Conservation (phyloP, 2,888 invertebrate species). For the Smittia sp. region DNA sequence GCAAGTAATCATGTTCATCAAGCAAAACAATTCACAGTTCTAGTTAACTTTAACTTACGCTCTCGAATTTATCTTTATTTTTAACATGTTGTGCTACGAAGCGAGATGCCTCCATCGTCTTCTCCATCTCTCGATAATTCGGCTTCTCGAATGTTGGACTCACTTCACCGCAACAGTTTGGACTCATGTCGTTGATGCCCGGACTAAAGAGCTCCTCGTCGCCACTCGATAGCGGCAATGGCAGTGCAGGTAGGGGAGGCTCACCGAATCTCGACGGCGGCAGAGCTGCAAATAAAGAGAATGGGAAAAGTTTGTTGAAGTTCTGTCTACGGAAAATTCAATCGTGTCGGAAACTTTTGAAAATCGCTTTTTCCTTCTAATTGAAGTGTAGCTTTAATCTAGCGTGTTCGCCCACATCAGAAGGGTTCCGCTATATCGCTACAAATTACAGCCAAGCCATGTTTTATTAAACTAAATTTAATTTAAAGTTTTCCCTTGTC, state of each 20-base stretch:
- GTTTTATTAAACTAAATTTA: conserved; percentile 33
- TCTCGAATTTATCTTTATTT: conserved; percentile 92
- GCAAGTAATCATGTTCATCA: conserved; percentile 28
- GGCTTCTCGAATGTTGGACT: conserved; percentile 82
- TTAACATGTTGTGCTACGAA: conserved; percentile 94
- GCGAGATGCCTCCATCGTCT: conserved; percentile 86
- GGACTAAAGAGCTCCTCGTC: conserved; percentile 83
- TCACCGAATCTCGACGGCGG: conserved; percentile 62
- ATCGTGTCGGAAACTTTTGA: no score
- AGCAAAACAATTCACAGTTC: not conserved
- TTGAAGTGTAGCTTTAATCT: no score
- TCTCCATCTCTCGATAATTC: conserved; percentile 81
- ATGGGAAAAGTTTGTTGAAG: not conserved
- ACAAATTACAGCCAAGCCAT: conserved; percentile 9
- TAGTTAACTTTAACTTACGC: conserved; percentile 64
- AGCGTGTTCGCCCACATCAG: no score
- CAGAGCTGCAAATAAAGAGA: conserved; percentile 49
- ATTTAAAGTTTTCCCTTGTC: conserved; percentile 32
- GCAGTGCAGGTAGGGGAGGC: conserved; percentile 65
- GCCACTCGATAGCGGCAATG: conserved; percentile 67
- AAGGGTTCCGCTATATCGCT: no score
- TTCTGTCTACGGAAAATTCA: no score
- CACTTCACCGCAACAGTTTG: conserved; percentile 58
- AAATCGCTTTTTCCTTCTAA: no score
- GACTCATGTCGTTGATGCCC: conserved; percentile 57